A percentile compares a stretch with the other conserved stretches of the same genome.
These are phyloP conservation scores for Prosapia bicincta DNA, from an alignment of 2,888 invertebrate genomes.

Conservation along the genomic window DNA sequence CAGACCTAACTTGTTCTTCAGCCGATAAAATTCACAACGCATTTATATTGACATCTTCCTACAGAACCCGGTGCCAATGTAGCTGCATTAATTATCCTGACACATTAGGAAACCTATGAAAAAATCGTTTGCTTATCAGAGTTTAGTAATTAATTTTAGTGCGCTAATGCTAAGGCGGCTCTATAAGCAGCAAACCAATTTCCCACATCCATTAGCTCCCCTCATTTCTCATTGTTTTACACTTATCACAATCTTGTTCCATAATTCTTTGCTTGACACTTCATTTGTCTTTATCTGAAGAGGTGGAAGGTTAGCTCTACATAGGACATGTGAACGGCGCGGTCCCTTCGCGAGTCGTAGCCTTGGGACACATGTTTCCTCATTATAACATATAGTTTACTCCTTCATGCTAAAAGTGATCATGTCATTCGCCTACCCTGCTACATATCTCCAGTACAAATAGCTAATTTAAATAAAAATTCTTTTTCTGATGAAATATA, in stretches of 20 bases:
- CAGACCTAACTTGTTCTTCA: too few relatives aligned
- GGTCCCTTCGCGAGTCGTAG: too few relatives aligned
- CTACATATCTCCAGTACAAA: too few relatives aligned
- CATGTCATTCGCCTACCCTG: too few relatives aligned
- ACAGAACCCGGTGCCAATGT: background rate
- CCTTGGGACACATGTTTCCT: too few relatives aligned
- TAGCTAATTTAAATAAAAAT: too few relatives aligned
- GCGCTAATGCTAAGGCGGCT: background rate
- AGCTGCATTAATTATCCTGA: background rate
- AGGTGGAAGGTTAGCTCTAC: background rate
- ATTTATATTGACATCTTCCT: background rate
- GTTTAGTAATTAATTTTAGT: background rate
- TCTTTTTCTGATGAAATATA: too few relatives aligned
- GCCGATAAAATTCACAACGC: background rate
- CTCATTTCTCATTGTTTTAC: background rate
- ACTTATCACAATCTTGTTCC: background rate
- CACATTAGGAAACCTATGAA: background rate
- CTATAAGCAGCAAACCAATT: background rate
- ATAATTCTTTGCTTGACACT: background rate
- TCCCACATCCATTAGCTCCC: background rate
- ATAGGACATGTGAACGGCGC: background rate
- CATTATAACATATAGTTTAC: too few relatives aligned
- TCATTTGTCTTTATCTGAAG: background rate
- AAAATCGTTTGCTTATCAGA: background rate
- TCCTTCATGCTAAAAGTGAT: too few relatives aligned